These are phyloP conservation scores for Brachystomella parvula DNA, from an alignment of 1,140 invertebrate species.

Conservation along the genomic window DNA sequence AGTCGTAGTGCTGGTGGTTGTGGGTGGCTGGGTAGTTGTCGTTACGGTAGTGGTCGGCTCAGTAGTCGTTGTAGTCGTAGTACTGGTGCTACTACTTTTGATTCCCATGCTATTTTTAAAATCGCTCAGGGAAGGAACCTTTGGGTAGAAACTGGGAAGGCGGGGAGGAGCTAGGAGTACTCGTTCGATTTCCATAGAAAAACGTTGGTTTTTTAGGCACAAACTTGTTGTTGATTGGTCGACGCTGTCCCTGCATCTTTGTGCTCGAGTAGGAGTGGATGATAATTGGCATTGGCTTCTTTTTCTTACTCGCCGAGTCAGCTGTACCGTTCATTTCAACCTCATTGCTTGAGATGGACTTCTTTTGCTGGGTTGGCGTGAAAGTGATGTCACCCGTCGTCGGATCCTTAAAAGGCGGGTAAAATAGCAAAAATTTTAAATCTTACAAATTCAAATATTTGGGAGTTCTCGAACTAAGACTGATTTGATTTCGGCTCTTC, in stretches of 20 bases:
- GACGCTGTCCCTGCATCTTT: conserved; percentile 29
- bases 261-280: conserved; percentile 34
- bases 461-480: too few species aligned
- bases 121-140: conserved; percentile 16
- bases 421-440: not conserved
- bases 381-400: conserved; percentile 34
- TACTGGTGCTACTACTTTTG: conserved; percentile 18
- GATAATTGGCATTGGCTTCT: conserved; percentile 35
- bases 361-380: conserved; percentile 16
- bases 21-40: conserved; percentile 1
- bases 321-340: conserved; percentile 19
- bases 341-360: conserved; percentile 19
- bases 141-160: conserved; percentile 32
- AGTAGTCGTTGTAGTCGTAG: conserved; percentile 4
- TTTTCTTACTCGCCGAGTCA: conserved; percentile 24
- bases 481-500: too few species aligned
- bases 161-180: conserved; percentile 29
- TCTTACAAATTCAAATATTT: not conserved
- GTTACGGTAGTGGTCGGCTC: conserved; percentile 16
- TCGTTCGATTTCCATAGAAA: conserved; percentile 29
- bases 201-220: conserved; percentile 31
- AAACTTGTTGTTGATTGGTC: conserved; percentile 25
- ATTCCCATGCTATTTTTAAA: conserved; percentile 19
- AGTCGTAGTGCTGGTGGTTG: conserved; percentile 20
- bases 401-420: conserved; percentile 30